phyloP scores from a whole-genome alignment of 2,888 invertebrate genomes.

The Marasmarcha lunaedactyla region DNA sequence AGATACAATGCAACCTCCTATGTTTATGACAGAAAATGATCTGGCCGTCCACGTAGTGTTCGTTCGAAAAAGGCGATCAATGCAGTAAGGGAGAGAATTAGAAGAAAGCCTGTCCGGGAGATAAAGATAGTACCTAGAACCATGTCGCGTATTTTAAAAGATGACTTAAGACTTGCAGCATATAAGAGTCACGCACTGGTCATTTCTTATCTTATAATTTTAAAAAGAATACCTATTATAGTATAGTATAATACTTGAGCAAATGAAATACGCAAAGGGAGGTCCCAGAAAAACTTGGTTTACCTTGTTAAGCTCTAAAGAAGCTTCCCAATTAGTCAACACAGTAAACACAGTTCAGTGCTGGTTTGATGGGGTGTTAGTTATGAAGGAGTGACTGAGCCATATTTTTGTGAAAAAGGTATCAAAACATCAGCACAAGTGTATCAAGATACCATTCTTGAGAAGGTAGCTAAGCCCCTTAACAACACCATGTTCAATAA shows the following conservation, averaged over 20 bases:
- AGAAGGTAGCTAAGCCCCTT: no score
- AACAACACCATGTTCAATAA: constrained; percentile 6
- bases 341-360: constrained; percentile 13
- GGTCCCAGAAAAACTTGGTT: constrained; percentile 11
- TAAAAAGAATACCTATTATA: constrained; percentile 3
- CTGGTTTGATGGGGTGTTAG: constrained; percentile 11
- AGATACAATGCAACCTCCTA: constrained; percentile 5
- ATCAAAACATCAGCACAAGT: no score
- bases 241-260: constrained; percentile 4
- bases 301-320: constrained; percentile 10
- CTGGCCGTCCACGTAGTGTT: constrained; percentile 9
- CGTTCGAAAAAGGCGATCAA: constrained; percentile 12
- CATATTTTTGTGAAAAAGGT: constrained; percentile 6
- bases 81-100: constrained; percentile 10
- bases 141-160: constrained; percentile 12
- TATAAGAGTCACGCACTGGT: constrained; percentile 9
- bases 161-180: constrained; percentile 11
- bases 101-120: constrained; percentile 12
- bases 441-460: no score
- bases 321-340: constrained; percentile 14
- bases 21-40: constrained; percentile 11
- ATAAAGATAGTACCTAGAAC: constrained; percentile 13
- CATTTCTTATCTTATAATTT: constrained; percentile 4
- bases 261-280: no score
- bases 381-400: constrained; percentile 4